These are phyloP conservation scores for Pasiphila rectangulata DNA, from an alignment of 2,888 invertebrate species.

Conservation along the genomic window DNA sequence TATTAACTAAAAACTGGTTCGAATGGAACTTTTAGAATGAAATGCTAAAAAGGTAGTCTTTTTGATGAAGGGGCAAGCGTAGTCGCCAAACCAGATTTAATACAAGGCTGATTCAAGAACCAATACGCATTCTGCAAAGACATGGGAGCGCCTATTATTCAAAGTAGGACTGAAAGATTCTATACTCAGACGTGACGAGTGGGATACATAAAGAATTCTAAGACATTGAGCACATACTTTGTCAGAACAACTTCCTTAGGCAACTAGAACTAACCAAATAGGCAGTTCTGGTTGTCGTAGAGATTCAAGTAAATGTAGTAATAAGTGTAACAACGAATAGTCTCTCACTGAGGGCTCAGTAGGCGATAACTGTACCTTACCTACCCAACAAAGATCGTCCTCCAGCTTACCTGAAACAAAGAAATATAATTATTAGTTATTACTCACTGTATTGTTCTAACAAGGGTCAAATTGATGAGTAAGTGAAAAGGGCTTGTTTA, in stretches of 20 bases:
- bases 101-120: no score
- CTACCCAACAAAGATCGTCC: constrained; percentile 34
- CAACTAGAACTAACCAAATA: no score
- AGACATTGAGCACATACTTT: not conserved
- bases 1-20: constrained; percentile 6
- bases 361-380: no score
- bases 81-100: no score
- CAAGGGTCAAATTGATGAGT: constrained; percentile 34
- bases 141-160: not conserved
- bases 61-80: no score
- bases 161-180: not conserved
- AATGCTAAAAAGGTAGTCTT: constrained; percentile 8
- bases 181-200: not conserved
- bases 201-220: not conserved
- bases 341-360: no score
- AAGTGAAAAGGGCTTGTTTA: constrained; percentile 15
- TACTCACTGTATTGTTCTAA: constrained; percentile 42
- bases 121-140: no score
- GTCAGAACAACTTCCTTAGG: no score
- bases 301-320: no score
- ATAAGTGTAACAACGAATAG: no score
- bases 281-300: no score
- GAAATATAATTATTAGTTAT: constrained; percentile 47
- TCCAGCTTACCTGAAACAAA: constrained; percentile 69
- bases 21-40: no score